Evolutionary conservation across 2,797 vertebrate species (phyloP).

Genomic region (Clarias fuscus): DNA sequence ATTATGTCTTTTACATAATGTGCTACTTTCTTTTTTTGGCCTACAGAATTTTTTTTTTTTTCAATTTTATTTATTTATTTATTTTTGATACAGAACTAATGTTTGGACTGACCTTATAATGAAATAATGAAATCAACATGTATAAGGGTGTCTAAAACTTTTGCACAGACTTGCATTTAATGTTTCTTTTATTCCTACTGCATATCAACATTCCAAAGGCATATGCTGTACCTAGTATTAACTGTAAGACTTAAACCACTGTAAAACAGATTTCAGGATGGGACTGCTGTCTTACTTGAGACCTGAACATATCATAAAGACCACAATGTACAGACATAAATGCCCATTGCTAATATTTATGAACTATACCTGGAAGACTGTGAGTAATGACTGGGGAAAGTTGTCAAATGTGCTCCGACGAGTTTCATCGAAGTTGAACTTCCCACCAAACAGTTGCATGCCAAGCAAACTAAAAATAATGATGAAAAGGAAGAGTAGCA

Average conservation of each 20-base stretch:
- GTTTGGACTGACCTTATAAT: too few species aligned
- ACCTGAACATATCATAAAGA: not conserved
- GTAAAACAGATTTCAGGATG: not conserved
- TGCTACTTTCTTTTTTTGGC: too few species aligned
- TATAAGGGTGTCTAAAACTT: too few species aligned
- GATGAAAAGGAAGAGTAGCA: constrained; percentile 99
- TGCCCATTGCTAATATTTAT: not conserved
- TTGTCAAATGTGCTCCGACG: constrained; percentile 97
- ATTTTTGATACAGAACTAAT: too few species aligned
- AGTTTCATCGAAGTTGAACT: constrained; percentile 98
- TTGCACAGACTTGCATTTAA: too few species aligned
- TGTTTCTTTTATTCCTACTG: too few species aligned
- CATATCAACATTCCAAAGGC: too few species aligned
- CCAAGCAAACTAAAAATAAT: constrained; percentile 99
- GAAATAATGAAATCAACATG: too few species aligned
- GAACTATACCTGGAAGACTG: constrained; percentile 90
- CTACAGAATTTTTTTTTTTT: too few species aligned
- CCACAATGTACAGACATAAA: not conserved
- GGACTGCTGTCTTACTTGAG: not conserved
- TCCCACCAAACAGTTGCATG: constrained; percentile 99
- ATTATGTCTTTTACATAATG: too few species aligned
- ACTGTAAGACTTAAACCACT: not conserved
- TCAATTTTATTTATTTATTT: too few species aligned
- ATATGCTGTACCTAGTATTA: too few species aligned
- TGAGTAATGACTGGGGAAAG: constrained; percentile 98